A percentile compares a stretch with the other conserved stretches of the same genome.
phyloP scores from a whole-genome alignment of 1,140 invertebrate species.

The Papilio xuthus region DNA sequence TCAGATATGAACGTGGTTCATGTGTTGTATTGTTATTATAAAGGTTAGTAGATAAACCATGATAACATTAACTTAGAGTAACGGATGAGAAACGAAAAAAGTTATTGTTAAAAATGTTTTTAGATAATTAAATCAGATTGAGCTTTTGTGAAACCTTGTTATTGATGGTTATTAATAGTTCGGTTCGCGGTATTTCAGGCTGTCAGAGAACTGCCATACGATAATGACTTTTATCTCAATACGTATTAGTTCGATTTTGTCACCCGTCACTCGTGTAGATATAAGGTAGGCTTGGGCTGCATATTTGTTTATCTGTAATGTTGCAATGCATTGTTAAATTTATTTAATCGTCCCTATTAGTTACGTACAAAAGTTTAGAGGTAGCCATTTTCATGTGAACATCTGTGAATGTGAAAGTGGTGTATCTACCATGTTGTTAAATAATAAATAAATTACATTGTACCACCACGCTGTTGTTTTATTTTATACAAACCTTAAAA shows the following conservation, averaged over 20 bases:
- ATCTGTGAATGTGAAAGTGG: constrained; percentile 76
- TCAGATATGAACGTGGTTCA: constrained; percentile 69
- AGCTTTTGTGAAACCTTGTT: constrained; percentile 76
- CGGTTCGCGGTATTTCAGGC: constrained; percentile 51
- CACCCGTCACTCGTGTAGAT: constrained; percentile 57
- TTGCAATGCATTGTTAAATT: constrained; percentile 73
- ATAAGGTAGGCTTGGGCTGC: constrained; percentile 69
- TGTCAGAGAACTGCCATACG: constrained; percentile 53
- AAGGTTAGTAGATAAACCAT: constrained; percentile 78
- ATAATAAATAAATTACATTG: constrained; percentile 83
- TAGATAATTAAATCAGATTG: constrained; percentile 78
- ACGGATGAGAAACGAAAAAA: constrained; percentile 69
- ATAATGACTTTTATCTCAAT: constrained; percentile 48
- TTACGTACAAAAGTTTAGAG: constrained; percentile 81
- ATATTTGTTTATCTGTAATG: constrained; percentile 62
- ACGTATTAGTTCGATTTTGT: constrained; percentile 54
- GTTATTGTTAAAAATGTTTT: constrained; percentile 81
- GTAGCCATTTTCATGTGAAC: constrained; percentile 78
- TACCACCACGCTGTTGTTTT: constrained; percentile 75
- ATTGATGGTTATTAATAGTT: constrained; percentile 66
- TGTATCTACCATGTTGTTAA: constrained; percentile 82
- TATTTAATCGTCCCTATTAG: constrained; percentile 75
- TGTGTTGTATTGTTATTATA: constrained; percentile 79
- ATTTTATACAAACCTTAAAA: constrained; percentile 44
- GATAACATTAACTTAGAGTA: constrained; percentile 75